Conservation (phyloP, 2,888 invertebrate species). For the Rhodophaea formosa region DNA sequence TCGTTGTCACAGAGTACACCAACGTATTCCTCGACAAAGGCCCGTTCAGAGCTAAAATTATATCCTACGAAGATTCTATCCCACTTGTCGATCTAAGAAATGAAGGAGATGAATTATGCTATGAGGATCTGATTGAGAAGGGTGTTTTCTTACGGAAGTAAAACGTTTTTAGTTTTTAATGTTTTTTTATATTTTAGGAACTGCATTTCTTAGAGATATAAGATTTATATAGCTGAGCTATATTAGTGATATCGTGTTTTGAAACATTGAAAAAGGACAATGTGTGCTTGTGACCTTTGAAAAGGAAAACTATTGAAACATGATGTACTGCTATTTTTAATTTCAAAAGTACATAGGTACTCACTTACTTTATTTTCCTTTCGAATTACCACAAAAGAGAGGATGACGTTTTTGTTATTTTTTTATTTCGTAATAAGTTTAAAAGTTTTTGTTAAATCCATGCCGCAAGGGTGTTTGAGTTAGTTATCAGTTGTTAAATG, state of each 20-base stretch:
- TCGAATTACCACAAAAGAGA: background rate
- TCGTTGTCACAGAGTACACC: conserved; percentile 48
- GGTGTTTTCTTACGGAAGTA: conserved; percentile 32
- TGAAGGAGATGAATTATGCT: conserved; percentile 46
- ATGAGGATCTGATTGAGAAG: conserved; percentile 52
- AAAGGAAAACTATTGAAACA: no score
- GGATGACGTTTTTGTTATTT: background rate
- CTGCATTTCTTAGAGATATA: background rate
- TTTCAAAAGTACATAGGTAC: no score
- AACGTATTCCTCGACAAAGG: conserved; percentile 55
- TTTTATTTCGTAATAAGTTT: background rate
- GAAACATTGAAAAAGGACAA: background rate
- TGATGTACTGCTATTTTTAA: no score
- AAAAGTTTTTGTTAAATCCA: background rate
- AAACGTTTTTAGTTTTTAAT: background rate
- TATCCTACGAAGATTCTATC: conserved; percentile 35
- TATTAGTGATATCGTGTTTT: background rate
- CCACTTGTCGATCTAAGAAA: conserved; percentile 58
- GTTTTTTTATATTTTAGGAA: background rate
- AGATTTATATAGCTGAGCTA: background rate
- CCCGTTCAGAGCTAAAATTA: conserved; percentile 55
- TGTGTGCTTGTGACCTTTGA: no score
- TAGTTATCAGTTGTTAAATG: background rate
- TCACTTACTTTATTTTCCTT: no score
- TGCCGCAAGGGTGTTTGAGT: background rate